These are phyloP conservation scores for Eupithecia insigniata DNA, from an alignment of 2,888 invertebrate genomes.

Conservation along the genomic window DNA sequence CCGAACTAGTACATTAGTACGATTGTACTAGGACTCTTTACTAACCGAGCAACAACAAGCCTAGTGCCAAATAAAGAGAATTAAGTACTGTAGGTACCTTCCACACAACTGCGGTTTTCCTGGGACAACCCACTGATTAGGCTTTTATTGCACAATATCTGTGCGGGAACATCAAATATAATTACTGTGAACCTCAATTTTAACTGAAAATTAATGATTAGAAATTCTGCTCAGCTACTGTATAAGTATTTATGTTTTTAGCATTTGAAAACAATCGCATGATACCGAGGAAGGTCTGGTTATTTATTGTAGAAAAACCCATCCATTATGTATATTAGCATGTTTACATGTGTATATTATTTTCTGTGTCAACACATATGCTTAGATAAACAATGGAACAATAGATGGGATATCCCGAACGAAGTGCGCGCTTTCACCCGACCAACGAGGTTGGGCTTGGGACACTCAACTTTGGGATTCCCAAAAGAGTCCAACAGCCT, in stretches of 20 bases:
- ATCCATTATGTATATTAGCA: slow-evolving; percentile 44
- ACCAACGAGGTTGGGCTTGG: slow-evolving; percentile 41
- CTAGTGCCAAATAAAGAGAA: slow-evolving; percentile 18
- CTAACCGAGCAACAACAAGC: too few relatives aligned
- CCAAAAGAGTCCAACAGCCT: slow-evolving; percentile 56
- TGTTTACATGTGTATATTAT: slow-evolving; percentile 36
- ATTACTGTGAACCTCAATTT: background rate
- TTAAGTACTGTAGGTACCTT: slow-evolving; percentile 5
- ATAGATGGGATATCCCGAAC: slow-evolving; percentile 59
- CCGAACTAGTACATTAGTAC: too few relatives aligned
- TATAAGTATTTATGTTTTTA: background rate
- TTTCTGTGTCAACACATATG: slow-evolving; percentile 14
- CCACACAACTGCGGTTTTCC: slow-evolving; percentile 51
- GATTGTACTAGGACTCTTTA: too few relatives aligned
- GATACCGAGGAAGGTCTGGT: background rate
- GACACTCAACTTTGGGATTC: slow-evolving; percentile 64
- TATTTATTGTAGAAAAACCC: slow-evolving; percentile 43
- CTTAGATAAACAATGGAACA: slow-evolving; percentile 47
- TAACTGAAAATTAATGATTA: background rate
- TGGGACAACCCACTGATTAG: slow-evolving; percentile 33
- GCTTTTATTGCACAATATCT: background rate
- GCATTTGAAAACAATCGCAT: background rate
- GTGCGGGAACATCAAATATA: background rate
- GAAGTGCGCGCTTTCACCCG: slow-evolving; percentile 64
- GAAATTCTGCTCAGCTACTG: background rate